Evolutionary conservation across 2,797 vertebrate genomes (phyloP), one percentile per base, ranked within the genome.

Genomic region (Lagorchestes hirsutus): DNA sequence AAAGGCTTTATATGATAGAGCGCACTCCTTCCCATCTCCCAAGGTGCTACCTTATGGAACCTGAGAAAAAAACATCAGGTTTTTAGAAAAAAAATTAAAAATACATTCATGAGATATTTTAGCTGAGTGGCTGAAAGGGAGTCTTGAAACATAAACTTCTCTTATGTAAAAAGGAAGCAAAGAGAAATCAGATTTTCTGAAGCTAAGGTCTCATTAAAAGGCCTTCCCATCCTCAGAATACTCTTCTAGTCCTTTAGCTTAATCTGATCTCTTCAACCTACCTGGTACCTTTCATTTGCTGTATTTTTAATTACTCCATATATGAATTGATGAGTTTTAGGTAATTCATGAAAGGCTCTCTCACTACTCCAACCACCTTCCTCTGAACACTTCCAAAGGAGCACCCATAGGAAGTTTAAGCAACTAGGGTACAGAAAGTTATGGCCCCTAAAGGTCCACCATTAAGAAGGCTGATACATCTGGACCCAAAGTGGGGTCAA

Each of bases 61-160:
- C 2, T 94, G 24, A 96, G 34, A 2, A 46, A 82, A 67, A 96
- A 94, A 96, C 93, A 96, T 59, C 50, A 95, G 55, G 54, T 90
- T 92, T 95, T 55, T 91, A 27, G 74, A 90, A 93, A 95, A 62
- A 96, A 96, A 93, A 82, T 90, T 31, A 3, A 93, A 6, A 94
- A 50, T 50, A 24, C 2, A 27, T 95, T 93, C 93, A 46, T 6
- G 13, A 87, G 96, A 40, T 92, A 9, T 87, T 97, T 95, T 95
- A 93, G 55, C 56, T 96, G 29, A 8, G n/a, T 94, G 50, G 59
- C 27, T 87, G 40, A 87, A 87, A 87, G 24, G 40, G 74, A 50
- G 24, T 46, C 22, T 50, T 27, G 74, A 22, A 24, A 50, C 90
- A 96, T 54, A 95, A 90, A 50, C 3, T 12, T 96, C 90, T n/a